phyloP scores from a whole-genome alignment of 2,888 invertebrate genomes.

The Frankliniella fusca region DNA sequence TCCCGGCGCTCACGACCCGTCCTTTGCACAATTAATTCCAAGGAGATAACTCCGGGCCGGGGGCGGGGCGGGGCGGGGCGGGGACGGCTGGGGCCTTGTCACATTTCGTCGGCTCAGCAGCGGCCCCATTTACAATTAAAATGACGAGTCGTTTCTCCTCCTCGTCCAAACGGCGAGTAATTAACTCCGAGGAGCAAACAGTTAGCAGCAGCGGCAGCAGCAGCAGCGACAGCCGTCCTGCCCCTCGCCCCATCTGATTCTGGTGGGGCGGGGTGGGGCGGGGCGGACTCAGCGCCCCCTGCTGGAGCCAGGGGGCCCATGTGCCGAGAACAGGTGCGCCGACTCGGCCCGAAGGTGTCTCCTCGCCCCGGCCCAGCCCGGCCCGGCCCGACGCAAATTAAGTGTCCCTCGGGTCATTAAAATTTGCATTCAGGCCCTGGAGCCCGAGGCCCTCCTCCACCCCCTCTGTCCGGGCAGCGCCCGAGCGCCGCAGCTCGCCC shows the following conservation, averaged over 20 bases:
- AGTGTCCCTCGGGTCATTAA: slow-evolving; percentile 13
- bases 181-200: not conserved
- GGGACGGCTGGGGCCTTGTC: no score
- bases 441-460: not conserved
- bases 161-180: not conserved
- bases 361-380: not conserved
- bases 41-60: no score
- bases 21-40: no score
- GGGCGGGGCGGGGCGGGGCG: no score
- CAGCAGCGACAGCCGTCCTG: not conserved
- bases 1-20: no score
- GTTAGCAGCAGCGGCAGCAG: not conserved
- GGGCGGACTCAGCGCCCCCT: not conserved
- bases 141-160: not conserved
- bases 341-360: not conserved
- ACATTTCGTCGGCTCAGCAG: no score
- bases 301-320: not conserved
- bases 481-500: not conserved
- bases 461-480: not conserved
- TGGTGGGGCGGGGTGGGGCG: not conserved
- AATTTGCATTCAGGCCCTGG: not conserved
- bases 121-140: not conserved
- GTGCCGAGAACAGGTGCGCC: not conserved
- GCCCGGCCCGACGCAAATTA: slow-evolving; percentile 4
- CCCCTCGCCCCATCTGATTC: not conserved